Evolutionary conservation across 2,113 vertebrate species (phyloP).

Genomic region (Erpornis zantholeuca): DNA sequence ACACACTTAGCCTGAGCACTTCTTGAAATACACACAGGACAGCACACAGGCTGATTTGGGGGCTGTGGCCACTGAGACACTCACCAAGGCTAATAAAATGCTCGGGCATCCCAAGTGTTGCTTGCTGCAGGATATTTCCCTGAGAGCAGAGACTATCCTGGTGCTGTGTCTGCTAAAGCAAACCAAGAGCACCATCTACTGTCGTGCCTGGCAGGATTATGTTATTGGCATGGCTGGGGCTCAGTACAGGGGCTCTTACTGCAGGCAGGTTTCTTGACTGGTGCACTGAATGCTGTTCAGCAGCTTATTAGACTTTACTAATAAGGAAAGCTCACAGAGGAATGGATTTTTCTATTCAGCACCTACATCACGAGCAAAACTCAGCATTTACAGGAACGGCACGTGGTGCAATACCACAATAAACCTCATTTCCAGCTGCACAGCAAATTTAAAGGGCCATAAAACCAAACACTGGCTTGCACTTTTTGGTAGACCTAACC

Average conservation of each 20-base stretch:
- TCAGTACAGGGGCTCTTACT: not conserved
- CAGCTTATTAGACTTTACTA: not conserved
- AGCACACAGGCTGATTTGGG: rapidly evolving
- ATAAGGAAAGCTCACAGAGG: not conserved
- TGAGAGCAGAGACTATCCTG: rapidly evolving
- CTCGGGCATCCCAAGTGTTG: not conserved
- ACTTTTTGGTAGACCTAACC: not conserved
- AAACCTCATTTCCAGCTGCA: not conserved
- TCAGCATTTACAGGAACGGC: not conserved
- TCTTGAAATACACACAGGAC: not conserved
- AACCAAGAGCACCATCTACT: conserved; percentile 58
- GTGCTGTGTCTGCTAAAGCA: not conserved
- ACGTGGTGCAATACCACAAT: rapidly evolving
- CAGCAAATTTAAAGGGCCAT: not conserved
- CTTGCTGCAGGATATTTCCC: not conserved
- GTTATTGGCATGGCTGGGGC: rapidly evolving
- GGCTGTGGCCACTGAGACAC: not conserved
- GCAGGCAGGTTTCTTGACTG: not conserved
- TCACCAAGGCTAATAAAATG: not conserved
- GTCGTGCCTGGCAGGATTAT: not conserved
- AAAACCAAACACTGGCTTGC: not conserved
- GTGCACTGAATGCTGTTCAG: not conserved
- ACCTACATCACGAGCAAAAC: rapidly evolving
- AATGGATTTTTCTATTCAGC: conserved; percentile 14
- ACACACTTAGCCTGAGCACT: rapidly evolving